Evolutionary conservation across 1,140 invertebrate species (phyloP).

Genomic region (Drosophila oshimai): DNA sequence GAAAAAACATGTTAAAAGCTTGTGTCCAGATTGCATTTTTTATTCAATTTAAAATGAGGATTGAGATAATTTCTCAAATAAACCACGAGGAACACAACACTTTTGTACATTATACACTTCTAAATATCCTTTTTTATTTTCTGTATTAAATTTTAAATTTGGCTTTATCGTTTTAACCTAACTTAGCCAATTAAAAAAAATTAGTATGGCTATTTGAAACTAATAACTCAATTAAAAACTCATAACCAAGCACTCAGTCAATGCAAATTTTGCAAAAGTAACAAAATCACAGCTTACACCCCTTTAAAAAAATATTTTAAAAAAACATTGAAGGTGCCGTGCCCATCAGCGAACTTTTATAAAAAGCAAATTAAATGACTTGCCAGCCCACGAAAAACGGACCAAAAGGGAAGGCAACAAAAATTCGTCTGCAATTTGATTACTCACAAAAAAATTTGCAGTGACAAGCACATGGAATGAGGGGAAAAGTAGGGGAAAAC

Average conservation of each 20-base stretch:
- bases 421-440: constrained; percentile 64
- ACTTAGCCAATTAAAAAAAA: not conserved
- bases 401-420: constrained; percentile 14
- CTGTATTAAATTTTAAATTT: no score
- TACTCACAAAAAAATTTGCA: constrained; percentile 60
- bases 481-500: not conserved
- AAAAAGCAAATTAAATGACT: constrained; percentile 66
- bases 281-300: constrained; percentile 44
- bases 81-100: no score
- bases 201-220: constrained; percentile 43
- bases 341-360: constrained; percentile 41
- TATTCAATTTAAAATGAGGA: no score
- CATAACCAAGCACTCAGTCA: constrained; percentile 35
- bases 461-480: not conserved
- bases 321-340: constrained; percentile 32
- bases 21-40: no score
- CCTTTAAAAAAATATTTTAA: constrained; percentile 13
- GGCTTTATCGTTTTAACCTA: no score
- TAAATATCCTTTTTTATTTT: not conserved
- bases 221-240: constrained; percentile 78
- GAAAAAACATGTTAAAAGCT: no score
- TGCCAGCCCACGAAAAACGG: constrained; percentile 19
- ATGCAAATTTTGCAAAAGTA: constrained; percentile 39
- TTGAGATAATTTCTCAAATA: no score
- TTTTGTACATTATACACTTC: no score